Evolutionary conservation across 2,797 vertebrate species (phyloP).

Genomic region (Zonotrichia albicollis): DNA sequence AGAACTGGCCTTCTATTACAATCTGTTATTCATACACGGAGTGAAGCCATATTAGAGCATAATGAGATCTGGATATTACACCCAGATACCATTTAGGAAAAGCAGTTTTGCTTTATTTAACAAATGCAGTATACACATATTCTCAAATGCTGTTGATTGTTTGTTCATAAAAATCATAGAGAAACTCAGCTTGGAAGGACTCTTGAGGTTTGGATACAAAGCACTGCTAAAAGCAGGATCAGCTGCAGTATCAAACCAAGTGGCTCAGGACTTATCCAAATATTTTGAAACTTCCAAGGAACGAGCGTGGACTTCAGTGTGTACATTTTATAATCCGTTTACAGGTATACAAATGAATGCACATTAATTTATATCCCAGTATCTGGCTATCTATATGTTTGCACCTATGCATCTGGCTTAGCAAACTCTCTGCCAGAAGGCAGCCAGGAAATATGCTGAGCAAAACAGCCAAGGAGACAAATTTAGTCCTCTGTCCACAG

Average conservation of each 20-base stretch:
- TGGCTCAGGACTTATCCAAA: background rate
- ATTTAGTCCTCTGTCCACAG: background rate
- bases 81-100: conserved; percentile 1
- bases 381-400: background rate
- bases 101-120: conserved; percentile 47
- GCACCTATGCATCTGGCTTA: background rate
- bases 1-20: background rate
- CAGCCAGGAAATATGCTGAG: background rate
- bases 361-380: background rate
- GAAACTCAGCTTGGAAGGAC: background rate
- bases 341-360: background rate
- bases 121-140: background rate
- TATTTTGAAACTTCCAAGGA: background rate
- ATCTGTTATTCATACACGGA: background rate
- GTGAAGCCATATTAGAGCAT: background rate
- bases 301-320: background rate
- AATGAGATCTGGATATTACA: background rate
- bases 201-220: background rate
- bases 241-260: background rate
- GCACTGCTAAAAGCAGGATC: background rate
- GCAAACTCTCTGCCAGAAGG: background rate
- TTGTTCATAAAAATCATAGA: background rate
- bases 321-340: background rate
- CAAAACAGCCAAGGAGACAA: background rate
- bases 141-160: background rate